Percentiles rank a stretch among this genome's conserved stretches.
Evolutionary conservation across 1,140 invertebrate species (phyloP).

Genomic region (Drosophila eugracilis): DNA sequence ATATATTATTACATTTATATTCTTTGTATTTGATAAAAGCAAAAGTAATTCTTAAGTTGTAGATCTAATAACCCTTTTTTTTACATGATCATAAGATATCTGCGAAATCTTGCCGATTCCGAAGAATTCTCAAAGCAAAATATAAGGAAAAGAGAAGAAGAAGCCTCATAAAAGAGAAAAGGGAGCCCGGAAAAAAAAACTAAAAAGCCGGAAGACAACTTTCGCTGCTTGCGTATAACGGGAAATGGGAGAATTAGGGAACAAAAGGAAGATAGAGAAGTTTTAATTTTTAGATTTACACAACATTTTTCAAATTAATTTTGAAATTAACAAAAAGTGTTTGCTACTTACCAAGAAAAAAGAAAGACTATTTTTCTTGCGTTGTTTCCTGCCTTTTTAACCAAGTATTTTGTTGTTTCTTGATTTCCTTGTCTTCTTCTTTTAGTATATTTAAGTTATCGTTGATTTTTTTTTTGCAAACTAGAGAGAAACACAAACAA

Average conservation of each 20-base stretch:
- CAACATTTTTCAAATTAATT: slow-evolving; percentile 22
- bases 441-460: slow-evolving; percentile 25
- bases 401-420: neutral
- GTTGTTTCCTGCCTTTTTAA: neutral
- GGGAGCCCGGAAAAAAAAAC: slow-evolving; percentile 11
- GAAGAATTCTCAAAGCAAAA: slow-evolving; percentile 11
- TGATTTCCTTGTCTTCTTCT: slow-evolving; percentile 1
- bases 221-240: slow-evolving; percentile 74
- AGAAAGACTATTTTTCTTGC: neutral
- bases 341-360: slow-evolving; percentile 28
- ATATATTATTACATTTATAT: too few species aligned
- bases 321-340: slow-evolving; percentile 25
- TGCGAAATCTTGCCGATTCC: slow-evolving; percentile 6
- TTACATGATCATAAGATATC: too few species aligned
- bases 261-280: slow-evolving; percentile 9
- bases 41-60: neutral
- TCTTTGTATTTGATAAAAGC: too few species aligned
- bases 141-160: slow-evolving; percentile 6
- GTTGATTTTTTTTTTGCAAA: slow-evolving; percentile 14
- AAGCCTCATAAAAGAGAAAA: slow-evolving; percentile 3
- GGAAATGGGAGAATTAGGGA: slow-evolving; percentile 38
- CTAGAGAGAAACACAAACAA: slow-evolving; percentile 12
- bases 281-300: slow-evolving; percentile 59
- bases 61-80: neutral
- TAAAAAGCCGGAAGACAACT: slow-evolving; percentile 69